phyloP scores from a whole-genome alignment of 2,113 vertebrate genomes.

The Benitochromis conjunctus region DNA sequence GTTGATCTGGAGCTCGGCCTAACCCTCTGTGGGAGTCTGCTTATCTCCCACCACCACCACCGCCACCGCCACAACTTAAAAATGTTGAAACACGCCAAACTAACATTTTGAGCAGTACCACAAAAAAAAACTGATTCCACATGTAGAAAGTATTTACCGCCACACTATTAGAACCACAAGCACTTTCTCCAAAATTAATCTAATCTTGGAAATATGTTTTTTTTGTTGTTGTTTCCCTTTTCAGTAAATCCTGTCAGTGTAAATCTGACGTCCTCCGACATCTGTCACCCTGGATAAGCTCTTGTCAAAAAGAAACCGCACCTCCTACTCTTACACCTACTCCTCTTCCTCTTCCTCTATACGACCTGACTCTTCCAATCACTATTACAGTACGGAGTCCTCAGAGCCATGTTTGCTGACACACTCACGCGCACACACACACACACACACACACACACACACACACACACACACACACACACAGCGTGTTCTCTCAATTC shows the following conservation, averaged over 20 bases:
- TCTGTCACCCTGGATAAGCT: constrained; percentile 20
- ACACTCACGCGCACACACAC: not conserved
- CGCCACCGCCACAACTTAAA: not conserved
- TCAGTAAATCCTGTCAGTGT: not conserved
- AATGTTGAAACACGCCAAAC: not conserved
- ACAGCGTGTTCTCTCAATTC: not conserved
- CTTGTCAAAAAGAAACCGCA: constrained; percentile 3
- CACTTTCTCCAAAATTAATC: not conserved
- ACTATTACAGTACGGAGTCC: constrained; percentile 15
- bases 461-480: not conserved
- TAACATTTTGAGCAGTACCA: not conserved
- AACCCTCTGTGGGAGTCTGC: not conserved
- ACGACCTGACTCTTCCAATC: constrained; percentile 13
- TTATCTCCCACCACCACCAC: not conserved
- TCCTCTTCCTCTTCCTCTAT: not conserved
- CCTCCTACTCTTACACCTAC: not conserved
- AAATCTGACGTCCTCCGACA: constrained; percentile 13
- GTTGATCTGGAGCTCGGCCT: not conserved
- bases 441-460: not conserved
- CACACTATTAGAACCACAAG: not conserved
- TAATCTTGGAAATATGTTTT: not conserved
- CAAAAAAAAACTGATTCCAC: not conserved
- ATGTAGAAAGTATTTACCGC: not conserved
- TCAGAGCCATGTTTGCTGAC: not conserved
- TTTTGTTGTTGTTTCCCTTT: not conserved